Evolutionary conservation across 2,797 vertebrate genomes (phyloP), one percentile per base, ranked within the genome.

Genomic region (Huso huso): DNA sequence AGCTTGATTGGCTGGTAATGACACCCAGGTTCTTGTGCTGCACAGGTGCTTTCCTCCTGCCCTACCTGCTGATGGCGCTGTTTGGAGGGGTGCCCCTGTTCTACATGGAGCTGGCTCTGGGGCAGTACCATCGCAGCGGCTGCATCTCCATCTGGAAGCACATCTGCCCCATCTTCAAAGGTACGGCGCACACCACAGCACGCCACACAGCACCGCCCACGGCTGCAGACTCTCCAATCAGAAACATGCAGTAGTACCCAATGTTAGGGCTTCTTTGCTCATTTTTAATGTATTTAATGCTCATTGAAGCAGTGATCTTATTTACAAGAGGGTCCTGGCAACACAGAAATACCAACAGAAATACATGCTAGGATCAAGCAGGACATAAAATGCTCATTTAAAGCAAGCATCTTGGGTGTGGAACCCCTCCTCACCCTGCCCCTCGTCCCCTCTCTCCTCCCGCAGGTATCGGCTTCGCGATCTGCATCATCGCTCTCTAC

Each of bases 81-180:
- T 99, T 99, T 0, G 97, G 96, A 62, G 97, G 97, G 0, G 95
- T 99, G 68, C 97, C 97, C 0, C 92, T 99, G 58, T 99, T 99
- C 88, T 99, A 98, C 77, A 97, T 99, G 97, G 97, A 99, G 81
- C 90, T 99, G 63, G 96, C 93, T 0, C 85, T 99, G 51, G 97
- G 97, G 15, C 97, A 99, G 82, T 99, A 95, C 77, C 95, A 99
- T 81, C 92, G 94, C 75, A 98, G 91, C 0, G 97, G 96, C 64
- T 97, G 95, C 71, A 98, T 99, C 85, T 97, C 95, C 52, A 88
- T 99, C 70, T 99, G 97, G 97, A 95, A 89, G 71, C 91, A 97
- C 88, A 91, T 99, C 83, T 99, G 97, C 78, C 97, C 97, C 23
- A 94, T 99, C 77, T 99, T 99, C 86, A 99, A 99, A 92, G 97